phyloP scores from a whole-genome alignment of 1,140 invertebrate genomes.

The Ectropis grisescens region DNA sequence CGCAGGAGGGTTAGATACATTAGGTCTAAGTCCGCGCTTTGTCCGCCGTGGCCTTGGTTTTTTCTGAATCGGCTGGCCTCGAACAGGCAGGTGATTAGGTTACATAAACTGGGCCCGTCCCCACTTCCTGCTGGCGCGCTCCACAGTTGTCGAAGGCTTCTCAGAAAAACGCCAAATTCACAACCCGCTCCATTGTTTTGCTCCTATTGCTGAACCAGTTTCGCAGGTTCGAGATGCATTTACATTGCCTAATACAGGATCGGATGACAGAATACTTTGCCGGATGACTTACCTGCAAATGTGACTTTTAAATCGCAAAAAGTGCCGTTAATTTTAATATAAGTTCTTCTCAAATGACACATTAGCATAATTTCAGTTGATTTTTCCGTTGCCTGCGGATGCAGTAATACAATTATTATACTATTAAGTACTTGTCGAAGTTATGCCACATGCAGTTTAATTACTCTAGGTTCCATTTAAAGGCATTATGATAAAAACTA shows the following conservation, averaged over 20 bases:
- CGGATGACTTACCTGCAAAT: too few species aligned
- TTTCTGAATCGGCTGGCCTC: slow-evolving; percentile 55
- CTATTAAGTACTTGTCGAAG: too few species aligned
- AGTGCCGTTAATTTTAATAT: too few species aligned
- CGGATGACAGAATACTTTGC: too few species aligned
- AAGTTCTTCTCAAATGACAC: too few species aligned
- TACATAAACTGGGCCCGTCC: slow-evolving; percentile 67
- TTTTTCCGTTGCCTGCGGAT: too few species aligned
- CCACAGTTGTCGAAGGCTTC: slow-evolving; percentile 63
- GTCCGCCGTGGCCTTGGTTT: slow-evolving; percentile 60
- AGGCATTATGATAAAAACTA: slow-evolving; percentile 24
- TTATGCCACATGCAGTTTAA: slow-evolving; percentile 7
- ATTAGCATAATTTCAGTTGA: too few species aligned
- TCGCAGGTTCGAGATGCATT: slow-evolving; percentile 26
- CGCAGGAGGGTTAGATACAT: slow-evolving; percentile 50
- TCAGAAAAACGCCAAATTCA: slow-evolving; percentile 63
- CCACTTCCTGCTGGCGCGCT: slow-evolving; percentile 63
- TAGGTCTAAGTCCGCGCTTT: slow-evolving; percentile 37
- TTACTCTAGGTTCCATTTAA: slow-evolving; percentile 20
- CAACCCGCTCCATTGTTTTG: slow-evolving; percentile 50
- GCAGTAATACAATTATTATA: too few species aligned
- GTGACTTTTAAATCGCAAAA: too few species aligned
- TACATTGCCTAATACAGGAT: too few species aligned
- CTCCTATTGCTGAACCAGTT: slow-evolving; percentile 47
- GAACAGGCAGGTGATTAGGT: slow-evolving; percentile 66